Evolutionary conservation across 2,113 vertebrate genomes (phyloP).

Genomic region (Solenodon paradoxus): DNA sequence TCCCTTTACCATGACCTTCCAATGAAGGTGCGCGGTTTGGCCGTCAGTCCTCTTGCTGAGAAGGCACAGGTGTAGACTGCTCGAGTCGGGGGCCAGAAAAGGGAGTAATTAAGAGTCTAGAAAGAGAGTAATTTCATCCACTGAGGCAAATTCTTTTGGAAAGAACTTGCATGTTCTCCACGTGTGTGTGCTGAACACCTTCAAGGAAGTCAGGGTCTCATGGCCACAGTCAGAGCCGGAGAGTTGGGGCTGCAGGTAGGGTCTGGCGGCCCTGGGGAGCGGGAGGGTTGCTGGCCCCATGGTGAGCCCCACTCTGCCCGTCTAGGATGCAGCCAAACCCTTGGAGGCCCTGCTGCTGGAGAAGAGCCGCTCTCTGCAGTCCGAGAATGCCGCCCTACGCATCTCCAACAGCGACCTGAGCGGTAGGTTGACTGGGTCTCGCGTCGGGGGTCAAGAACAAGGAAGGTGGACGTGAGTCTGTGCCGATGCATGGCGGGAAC

Average conservation of each 20-base stretch:
- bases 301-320: slow-evolving; percentile 68
- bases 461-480: slow-evolving; percentile 70
- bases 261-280: neutral
- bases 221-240: accelerated
- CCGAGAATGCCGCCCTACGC: slow-evolving; percentile 94
- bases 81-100: neutral
- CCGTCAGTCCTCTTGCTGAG: neutral
- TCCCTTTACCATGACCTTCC: neutral
- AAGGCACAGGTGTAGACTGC: neutral
- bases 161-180: neutral
- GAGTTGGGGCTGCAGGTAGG: neutral
- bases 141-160: neutral
- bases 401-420: slow-evolving; percentile 97
- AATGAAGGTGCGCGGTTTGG: neutral
- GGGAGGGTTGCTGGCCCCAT: neutral
- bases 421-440: slow-evolving; percentile 87
- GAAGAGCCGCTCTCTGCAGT: slow-evolving; percentile 96
- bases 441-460: slow-evolving; percentile 59
- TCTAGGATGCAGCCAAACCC: slow-evolving; percentile 92
- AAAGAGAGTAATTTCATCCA: neutral
- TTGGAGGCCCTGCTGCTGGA: slow-evolving; percentile 97
- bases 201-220: neutral
- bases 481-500: slow-evolving; percentile 72
- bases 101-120: neutral
- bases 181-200: neutral